A percentile compares a stretch with the other conserved stretches of the same genome.
Conservation (phyloP, 1,140 invertebrate species). For the Polypedilum pembai region DNA sequence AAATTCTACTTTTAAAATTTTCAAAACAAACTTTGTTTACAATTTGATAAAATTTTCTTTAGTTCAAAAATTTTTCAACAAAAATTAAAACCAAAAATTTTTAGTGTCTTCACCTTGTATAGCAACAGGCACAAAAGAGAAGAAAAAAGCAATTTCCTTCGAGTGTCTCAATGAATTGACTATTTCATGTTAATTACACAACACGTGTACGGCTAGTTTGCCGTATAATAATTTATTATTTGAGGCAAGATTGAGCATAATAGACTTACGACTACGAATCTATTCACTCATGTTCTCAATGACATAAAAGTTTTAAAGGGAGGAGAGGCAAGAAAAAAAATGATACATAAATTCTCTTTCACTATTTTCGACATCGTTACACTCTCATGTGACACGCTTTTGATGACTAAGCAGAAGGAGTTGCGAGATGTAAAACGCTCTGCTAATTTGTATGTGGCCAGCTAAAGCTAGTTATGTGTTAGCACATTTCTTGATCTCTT, state of each 20-base stretch:
- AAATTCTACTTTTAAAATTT: too few relatives aligned
- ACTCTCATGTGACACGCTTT: slow-evolving; percentile 1
- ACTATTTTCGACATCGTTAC: neutral
- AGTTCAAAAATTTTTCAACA: too few relatives aligned
- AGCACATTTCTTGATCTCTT: too few relatives aligned
- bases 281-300: neutral
- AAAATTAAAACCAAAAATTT: too few relatives aligned
- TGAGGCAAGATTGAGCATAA: neutral
- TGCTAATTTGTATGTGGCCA: slow-evolving; percentile 11
- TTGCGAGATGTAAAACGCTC: neutral
- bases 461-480: neutral
- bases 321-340: neutral
- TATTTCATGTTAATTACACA: slow-evolving; percentile 14
- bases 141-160: slow-evolving; percentile 5
- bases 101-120: neutral
- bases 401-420: neutral
- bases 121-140: neutral
- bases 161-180: slow-evolving; percentile 1
- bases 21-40: too few relatives aligned
- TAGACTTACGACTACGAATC: neutral
- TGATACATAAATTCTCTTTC: too few relatives aligned
- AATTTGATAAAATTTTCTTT: too few relatives aligned
- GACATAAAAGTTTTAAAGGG: neutral
- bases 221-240: slow-evolving; percentile 5
- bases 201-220: neutral